Percentiles rank a stretch among this genome's conserved stretches.
Evolutionary conservation across 2,797 vertebrate genomes (phyloP).

Genomic region (Chaetodon trifasciatus): DNA sequence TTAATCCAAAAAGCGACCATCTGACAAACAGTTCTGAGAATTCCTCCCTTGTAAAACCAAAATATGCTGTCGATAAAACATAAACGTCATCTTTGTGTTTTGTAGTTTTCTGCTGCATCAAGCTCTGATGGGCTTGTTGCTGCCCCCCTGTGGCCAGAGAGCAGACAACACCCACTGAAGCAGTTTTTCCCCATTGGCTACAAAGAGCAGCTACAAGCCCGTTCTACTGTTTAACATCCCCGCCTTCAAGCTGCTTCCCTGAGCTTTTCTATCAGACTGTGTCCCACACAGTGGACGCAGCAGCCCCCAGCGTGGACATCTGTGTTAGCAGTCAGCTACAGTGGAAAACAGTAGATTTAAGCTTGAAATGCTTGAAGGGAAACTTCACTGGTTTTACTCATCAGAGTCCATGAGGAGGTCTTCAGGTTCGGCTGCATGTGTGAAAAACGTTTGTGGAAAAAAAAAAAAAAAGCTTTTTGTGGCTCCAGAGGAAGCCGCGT

Average conservation of each 20-base stretch:
- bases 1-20: not conserved
- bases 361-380: constrained; percentile 10
- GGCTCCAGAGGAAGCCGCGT: not conserved
- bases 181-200: not conserved
- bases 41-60: not conserved
- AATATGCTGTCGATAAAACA: too few species aligned
- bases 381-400: not conserved
- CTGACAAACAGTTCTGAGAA: not conserved
- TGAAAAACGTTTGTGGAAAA: not conserved
- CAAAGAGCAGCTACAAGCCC: not conserved
- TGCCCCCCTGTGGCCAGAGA: not conserved
- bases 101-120: not conserved
- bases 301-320: not conserved
- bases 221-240: not conserved
- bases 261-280: not conserved
- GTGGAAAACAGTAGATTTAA: not conserved
- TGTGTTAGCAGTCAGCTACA: constrained; percentile 1
- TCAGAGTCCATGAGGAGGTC: not conserved
- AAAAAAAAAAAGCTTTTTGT: not conserved
- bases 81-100: too few species aligned
- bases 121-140: not conserved
- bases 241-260: not conserved
- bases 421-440: not conserved
- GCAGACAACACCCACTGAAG: not conserved
- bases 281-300: not conserved